Conservation (phyloP, 2,113 vertebrate genomes). For the Protobothrops flavoviridis region DNA sequence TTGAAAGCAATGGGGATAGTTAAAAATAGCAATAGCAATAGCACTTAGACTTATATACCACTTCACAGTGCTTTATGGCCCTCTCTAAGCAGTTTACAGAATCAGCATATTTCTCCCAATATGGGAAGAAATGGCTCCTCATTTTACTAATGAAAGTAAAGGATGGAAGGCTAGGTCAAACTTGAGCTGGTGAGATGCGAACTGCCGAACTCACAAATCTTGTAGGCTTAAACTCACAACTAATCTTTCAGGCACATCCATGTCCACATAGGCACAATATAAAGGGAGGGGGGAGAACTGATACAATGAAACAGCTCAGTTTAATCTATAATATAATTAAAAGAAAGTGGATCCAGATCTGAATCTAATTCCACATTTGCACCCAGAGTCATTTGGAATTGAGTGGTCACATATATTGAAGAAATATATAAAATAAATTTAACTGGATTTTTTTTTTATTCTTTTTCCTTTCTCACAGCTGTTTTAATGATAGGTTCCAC, state of each 20-base stretch:
- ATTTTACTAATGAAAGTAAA: background rate
- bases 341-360: background rate
- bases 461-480: background rate
- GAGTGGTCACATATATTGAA: background rate
- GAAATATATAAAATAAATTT: background rate
- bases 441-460: background rate
- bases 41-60: background rate
- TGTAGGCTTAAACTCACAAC: background rate
- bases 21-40: background rate
- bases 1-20: background rate
- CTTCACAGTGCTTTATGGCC: background rate
- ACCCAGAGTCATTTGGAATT: background rate
- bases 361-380: background rate
- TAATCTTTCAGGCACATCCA: background rate
- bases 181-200: background rate
- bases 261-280: background rate
- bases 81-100: background rate
- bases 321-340: background rate
- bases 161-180: background rate
- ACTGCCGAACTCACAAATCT: background rate
- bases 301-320: background rate
- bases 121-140: background rate
- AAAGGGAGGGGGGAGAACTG: background rate
- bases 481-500: background rate
- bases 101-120: background rate